Evolutionary conservation across 2,888 invertebrate genomes (phyloP), one percentile per base, ranked within the genome.

Genomic region (Lasius platythorax): DNA sequence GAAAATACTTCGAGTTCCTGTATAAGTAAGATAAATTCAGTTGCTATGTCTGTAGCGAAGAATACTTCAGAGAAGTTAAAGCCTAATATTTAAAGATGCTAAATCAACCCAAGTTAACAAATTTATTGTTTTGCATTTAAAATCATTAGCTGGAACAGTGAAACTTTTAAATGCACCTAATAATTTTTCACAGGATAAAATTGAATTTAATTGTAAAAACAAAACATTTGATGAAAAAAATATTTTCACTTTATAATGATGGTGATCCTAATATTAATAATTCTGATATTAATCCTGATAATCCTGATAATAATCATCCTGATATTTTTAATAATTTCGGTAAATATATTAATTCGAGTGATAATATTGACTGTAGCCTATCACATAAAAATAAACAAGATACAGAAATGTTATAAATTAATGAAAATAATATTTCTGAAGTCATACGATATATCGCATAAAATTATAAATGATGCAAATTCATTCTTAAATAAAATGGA

Each of bases 41-140:
- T 70, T 18, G 50, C 68, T 11, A 4, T n/a, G 5, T 70, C 70
- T 15, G 30, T 40, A 72, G 53, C 6, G 56, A 72, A 15, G 72
- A 72, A 56, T 72, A 56, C 23, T 72, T 72, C 6, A n/a, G 56
- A 12, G 56, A 56, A 37, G 15, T 72, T 15, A 23, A 72, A 23
- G 4, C 23, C 6, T 72, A 3, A 72, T 53, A 23, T 56, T 23
- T 56, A 72, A 72, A n/a, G 8, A 23, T 37, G 1, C 1, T 23
- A 56, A 53, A 56, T 56, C 56, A 23, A 72, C 2, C 2, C 3
- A 37, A 8, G 1, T 56, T 37, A 56, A 72, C 23, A 72, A 72
- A 72, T 72, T 72, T 56, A 56, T 72, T 37, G 4, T 40, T 8
- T 40, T n/a, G 33, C 33, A 53, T 40, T 40, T 40, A 40, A 40